A percentile compares a stretch with the other conserved stretches of the same genome.
These are phyloP conservation scores for Trachurus trachurus DNA, from an alignment of 2,797 vertebrate genomes.

Conservation along the genomic window DNA sequence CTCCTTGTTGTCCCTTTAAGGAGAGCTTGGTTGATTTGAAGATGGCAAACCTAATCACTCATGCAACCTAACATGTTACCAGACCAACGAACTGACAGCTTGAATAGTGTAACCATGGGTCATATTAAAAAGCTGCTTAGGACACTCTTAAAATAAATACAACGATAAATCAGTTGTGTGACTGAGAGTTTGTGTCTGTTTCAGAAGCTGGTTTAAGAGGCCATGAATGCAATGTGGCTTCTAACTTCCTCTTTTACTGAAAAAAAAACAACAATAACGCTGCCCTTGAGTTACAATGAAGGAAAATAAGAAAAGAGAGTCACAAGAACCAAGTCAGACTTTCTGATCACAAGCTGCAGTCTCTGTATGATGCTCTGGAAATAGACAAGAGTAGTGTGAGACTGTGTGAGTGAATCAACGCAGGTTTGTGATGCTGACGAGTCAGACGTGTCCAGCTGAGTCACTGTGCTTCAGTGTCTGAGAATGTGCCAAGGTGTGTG, in stretches of 20 bases:
- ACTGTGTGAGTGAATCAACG: neutral
- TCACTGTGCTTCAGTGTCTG: slow-evolving; percentile 26
- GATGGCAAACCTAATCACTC: too few species aligned
- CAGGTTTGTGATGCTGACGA: neutral
- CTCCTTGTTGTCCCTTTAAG: too few species aligned
- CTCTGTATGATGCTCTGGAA: slow-evolving; percentile 8
- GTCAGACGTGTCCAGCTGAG: slow-evolving; percentile 26
- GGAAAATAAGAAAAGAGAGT: slow-evolving; percentile 13
- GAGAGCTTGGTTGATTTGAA: too few species aligned
- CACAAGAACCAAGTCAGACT: neutral
- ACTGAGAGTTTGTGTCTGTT: neutral
- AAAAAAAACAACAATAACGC: neutral
- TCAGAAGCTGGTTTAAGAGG: neutral
- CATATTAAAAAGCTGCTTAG: too few species aligned
- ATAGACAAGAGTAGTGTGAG: slow-evolving; percentile 1
- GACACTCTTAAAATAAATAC: too few species aligned
- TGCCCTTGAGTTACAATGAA: neutral
- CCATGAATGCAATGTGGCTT: neutral
- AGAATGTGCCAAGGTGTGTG: neutral
- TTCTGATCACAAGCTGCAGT: slow-evolving; percentile 14
- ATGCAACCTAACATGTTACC: too few species aligned
- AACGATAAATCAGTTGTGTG: too few species aligned
- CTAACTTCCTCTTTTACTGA: slow-evolving; percentile 7
- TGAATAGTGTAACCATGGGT: too few species aligned
- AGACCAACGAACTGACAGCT: too few species aligned